Percentiles rank a stretch among this genome's conserved stretches.
Evolutionary conservation across 2,888 invertebrate species (phyloP).

Genomic region (Pristionchus maxplancki): DNA sequence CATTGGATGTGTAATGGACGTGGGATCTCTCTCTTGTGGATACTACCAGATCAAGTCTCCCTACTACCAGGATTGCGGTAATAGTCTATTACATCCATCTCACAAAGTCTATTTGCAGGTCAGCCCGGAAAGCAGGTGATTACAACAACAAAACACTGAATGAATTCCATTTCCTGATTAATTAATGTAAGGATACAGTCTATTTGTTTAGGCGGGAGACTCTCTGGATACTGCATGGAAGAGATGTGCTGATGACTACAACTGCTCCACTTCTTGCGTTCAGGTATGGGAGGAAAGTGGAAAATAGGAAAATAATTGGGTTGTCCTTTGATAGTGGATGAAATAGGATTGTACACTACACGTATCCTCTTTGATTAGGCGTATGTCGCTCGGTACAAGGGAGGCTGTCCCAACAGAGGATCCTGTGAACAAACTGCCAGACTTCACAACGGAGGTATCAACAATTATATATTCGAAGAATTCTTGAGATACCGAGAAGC

Average conservation of each 20-base stretch:
- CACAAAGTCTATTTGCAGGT: neutral
- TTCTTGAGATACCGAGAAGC: too few species aligned
- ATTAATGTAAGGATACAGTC: too few species aligned
- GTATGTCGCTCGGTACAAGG: slow-evolving; percentile 68
- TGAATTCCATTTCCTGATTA: neutral
- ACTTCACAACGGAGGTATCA: slow-evolving; percentile 66
- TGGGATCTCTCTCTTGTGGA: slow-evolving; percentile 72
- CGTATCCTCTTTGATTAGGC: slow-evolving; percentile 60
- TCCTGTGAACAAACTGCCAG: slow-evolving; percentile 61
- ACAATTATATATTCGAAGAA: too few species aligned
- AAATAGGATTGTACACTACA: too few species aligned
- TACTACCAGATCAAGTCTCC: slow-evolving; percentile 67
- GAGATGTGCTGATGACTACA: slow-evolving; percentile 61
- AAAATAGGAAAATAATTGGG: neutral
- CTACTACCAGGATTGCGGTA: slow-evolving; percentile 56
- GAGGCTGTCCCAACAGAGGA: slow-evolving; percentile 61
- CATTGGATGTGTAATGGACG: slow-evolving; percentile 71
- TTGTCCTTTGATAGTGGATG: too few species aligned
- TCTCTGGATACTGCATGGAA: slow-evolving; percentile 59
- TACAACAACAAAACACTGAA: neutral
- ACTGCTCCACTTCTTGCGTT: slow-evolving; percentile 58
- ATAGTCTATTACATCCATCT: neutral
- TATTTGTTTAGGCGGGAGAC: slow-evolving; percentile 70
- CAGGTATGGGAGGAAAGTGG: too few species aligned
- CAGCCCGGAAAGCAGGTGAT: slow-evolving; percentile 46